These are phyloP conservation scores for Chrosomus eos DNA, from an alignment of 2,797 vertebrate genomes.

Conservation along the genomic window DNA sequence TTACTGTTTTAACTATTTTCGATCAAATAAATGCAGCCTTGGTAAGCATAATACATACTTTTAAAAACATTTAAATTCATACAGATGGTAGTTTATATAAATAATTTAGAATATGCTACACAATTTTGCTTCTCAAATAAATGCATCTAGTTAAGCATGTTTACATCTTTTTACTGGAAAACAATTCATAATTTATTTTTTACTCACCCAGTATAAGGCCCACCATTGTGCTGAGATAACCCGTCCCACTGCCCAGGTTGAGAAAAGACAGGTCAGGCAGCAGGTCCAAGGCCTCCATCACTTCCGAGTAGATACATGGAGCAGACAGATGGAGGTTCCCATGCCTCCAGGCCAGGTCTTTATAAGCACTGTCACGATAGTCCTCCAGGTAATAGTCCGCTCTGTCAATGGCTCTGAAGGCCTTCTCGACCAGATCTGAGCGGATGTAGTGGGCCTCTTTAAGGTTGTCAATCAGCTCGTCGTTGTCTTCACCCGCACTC, in stretches of 20 bases:
- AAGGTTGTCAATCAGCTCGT: constrained; percentile 95
- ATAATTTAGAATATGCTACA: not conserved
- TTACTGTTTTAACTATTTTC: not conserved
- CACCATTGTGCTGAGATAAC: constrained; percentile 98
- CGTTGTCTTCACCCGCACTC: constrained; percentile 96
- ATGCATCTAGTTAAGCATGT: not conserved
- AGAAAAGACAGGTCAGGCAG: constrained; percentile 94
- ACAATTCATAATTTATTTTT: not conserved
- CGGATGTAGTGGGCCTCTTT: constrained; percentile 97
- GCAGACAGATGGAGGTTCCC: constrained; percentile 97
- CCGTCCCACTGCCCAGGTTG: constrained; percentile 95
- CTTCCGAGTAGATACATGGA: constrained; percentile 96
- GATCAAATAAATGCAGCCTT: not conserved
- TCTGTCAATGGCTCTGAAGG: constrained; percentile 92
- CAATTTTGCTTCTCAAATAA: not conserved
- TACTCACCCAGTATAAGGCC: constrained; percentile 92
- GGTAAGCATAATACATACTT: not conserved
- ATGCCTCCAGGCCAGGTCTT: constrained; percentile 95
- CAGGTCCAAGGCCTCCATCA: constrained; percentile 97
- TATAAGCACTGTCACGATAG: constrained; percentile 94
- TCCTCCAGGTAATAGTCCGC: constrained; percentile 97
- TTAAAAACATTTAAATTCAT: not conserved
- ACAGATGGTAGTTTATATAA: not conserved
- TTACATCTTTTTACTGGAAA: too few species aligned
- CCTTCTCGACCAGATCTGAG: constrained; percentile 90